Percentiles rank a stretch among this genome's conserved stretches.
phyloP scores from a whole-genome alignment of 2,888 invertebrate species.

The Lagria hirta region DNA sequence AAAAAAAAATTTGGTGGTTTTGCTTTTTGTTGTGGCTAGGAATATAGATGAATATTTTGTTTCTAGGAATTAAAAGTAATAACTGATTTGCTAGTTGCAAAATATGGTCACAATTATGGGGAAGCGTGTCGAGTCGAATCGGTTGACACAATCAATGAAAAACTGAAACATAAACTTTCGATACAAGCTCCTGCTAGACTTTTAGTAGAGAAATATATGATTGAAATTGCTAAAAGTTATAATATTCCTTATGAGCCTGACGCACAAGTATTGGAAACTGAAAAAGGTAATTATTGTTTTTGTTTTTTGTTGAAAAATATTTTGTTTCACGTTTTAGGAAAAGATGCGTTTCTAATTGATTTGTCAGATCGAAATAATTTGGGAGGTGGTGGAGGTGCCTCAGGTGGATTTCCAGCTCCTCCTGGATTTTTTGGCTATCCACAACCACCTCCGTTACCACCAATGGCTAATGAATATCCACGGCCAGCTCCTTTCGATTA shows the following conservation, averaged over 20 bases:
- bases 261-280: constrained; percentile 84
- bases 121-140: constrained; percentile 84
- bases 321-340: constrained; percentile 36
- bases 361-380: constrained; percentile 62
- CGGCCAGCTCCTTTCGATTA: constrained; percentile 70
- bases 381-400: constrained; percentile 53
- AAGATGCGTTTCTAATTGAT: constrained; percentile 71
- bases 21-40: too few species aligned
- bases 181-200: constrained; percentile 94
- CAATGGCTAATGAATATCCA: constrained; percentile 37
- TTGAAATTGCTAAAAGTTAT: constrained; percentile 96
- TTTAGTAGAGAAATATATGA: constrained; percentile 90
- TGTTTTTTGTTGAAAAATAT: too few species aligned
- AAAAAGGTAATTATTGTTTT: constrained; percentile 48
- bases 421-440: constrained; percentile 84
- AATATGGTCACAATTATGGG: constrained; percentile 93
- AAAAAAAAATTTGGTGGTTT: too few species aligned
- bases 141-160: constrained; percentile 81
- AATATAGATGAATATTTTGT: too few species aligned
- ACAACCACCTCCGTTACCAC: constrained; percentile 66
- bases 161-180: constrained; percentile 89
- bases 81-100: constrained; percentile 82
- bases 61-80: constrained; percentile 72
- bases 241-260: constrained; percentile 95
- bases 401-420: constrained; percentile 65